A percentile compares a stretch with the other conserved stretches of the same genome.
These are phyloP conservation scores for Phenganax subtilis DNA, from an alignment of 92 coral and sea anemone species.

Conservation along the genomic window DNA sequence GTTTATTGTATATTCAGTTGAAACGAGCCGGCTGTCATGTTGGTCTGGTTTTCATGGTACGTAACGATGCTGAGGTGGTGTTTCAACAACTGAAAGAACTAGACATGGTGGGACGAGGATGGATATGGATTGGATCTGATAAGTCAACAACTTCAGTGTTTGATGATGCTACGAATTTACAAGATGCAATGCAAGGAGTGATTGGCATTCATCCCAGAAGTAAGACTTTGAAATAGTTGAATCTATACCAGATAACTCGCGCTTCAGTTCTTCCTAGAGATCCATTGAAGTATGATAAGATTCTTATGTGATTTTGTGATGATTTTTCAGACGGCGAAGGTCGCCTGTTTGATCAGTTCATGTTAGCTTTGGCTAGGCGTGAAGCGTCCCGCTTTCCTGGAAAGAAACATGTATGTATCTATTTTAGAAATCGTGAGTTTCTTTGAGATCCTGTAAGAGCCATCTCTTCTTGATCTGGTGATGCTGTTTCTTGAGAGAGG, in stretches of 20 bases:
- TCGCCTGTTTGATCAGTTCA: constrained; percentile 70
- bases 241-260: background rate
- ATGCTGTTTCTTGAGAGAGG: no score
- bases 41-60: constrained; percentile 87
- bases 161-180: constrained; percentile 69
- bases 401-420: constrained; percentile 53
- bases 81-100: constrained; percentile 96
- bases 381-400: constrained; percentile 79
- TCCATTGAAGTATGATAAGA: background rate
- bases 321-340: constrained; percentile 70
- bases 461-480: background rate
- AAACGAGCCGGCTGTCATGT: constrained; percentile 81
- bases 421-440: background rate
- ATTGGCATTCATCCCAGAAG: constrained; percentile 84
- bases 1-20: constrained; percentile 47
- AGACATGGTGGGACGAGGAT: constrained; percentile 95
- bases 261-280: background rate
- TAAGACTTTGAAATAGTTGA: background rate
- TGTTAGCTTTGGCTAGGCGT: constrained; percentile 78
- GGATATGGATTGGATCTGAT: constrained; percentile 97
- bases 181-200: constrained; percentile 93
- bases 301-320: background rate
- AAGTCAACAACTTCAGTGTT: constrained; percentile 90
- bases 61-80: constrained; percentile 95
- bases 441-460: background rate